Evolutionary conservation across 2,888 invertebrate genomes (phyloP).

Genomic region (Toxonevra muliebris): DNA sequence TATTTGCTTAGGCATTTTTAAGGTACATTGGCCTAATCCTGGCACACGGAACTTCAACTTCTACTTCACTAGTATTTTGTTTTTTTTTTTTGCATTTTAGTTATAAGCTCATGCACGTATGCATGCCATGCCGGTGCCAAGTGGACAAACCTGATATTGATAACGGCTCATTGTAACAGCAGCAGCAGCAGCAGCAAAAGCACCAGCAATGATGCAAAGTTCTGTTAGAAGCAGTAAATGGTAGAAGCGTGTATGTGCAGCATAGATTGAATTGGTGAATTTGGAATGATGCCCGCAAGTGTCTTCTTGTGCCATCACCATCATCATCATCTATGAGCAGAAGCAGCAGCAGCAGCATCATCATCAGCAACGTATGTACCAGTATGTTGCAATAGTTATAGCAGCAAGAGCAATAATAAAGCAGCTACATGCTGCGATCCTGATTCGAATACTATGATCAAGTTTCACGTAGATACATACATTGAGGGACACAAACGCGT

Average conservation of each 20-base stretch:
- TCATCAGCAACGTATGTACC: conserved; percentile 23
- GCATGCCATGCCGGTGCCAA: conserved; percentile 39
- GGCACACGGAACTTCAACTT: conserved; percentile 36
- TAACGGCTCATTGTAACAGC: conserved; percentile 58
- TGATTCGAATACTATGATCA: conserved; percentile 26
- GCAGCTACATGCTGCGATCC: conserved; percentile 27
- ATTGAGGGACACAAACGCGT: background rate
- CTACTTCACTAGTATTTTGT: too few relatives aligned
- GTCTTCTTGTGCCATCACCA: conserved; percentile 38
- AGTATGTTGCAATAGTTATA: conserved; percentile 18
- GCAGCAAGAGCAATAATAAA: conserved; percentile 24
- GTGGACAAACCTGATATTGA: conserved; percentile 64
- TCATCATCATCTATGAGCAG: conserved; percentile 35
- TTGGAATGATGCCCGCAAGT: conserved; percentile 30
- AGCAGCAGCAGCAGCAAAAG: conserved; percentile 11
- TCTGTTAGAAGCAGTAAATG: conserved; percentile 46
- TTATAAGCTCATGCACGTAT: conserved; percentile 39
- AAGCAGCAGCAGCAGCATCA: conserved; percentile 26
- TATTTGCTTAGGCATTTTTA: conserved; percentile 41
- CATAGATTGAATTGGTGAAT: conserved; percentile 12
- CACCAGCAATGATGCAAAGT: conserved; percentile 47
- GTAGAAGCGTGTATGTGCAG: conserved; percentile 15
- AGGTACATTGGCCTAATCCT: conserved; percentile 60
- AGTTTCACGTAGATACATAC: conserved; percentile 19
- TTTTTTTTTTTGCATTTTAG: conserved; percentile 22